phyloP scores from a whole-genome alignment of 2,113 vertebrate genomes.

The Platycercus adscitus region DNA sequence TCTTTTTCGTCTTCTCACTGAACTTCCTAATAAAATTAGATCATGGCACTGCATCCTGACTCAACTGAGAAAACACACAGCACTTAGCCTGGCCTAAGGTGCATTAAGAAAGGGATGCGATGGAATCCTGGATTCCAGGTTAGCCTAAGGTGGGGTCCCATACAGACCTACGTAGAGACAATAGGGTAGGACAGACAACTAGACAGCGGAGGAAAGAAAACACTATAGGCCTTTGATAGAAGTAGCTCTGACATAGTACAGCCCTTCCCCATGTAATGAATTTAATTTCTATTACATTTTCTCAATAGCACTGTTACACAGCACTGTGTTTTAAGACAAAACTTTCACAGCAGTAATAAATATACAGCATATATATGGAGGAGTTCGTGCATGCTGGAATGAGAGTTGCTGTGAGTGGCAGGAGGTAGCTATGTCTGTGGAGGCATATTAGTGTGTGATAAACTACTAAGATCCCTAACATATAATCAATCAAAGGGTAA shows the following conservation, averaged over 20 bases:
- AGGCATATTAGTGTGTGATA: neutral
- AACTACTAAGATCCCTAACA: neutral
- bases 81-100: neutral
- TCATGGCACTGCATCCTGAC: neutral
- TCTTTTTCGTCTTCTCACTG: neutral
- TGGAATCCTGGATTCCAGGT: neutral
- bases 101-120: neutral
- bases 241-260: neutral
- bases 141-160: neutral
- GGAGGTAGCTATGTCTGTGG: neutral
- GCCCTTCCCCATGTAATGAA: fast-evolving
- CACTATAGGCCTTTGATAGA: neutral
- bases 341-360: neutral
- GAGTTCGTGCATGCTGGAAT: neutral
- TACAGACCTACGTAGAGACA: fast-evolving
- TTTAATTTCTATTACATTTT: neutral
- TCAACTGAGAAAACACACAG: neutral
- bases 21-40: neutral
- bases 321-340: neutral
- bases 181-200: neutral
- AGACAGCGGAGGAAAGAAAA: neutral
- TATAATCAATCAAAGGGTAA: neutral
- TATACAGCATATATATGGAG: neutral
- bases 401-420: neutral
- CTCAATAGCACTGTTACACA: neutral